Base-by-base conservation (phyloP, 2,797 vertebrate genomes). In the Argentina silus region DNA sequence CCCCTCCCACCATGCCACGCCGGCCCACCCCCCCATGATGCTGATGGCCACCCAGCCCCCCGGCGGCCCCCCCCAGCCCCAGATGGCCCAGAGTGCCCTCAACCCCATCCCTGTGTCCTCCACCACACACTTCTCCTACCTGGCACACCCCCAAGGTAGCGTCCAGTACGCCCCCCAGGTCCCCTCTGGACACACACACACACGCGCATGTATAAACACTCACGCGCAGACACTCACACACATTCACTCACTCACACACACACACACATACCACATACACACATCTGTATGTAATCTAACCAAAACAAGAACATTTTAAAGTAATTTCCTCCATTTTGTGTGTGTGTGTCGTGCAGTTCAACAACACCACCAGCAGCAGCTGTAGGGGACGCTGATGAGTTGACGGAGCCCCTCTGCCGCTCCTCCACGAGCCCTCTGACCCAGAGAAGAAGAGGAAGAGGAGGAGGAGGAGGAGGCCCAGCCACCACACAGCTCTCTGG, bases 281-380 rank as follows among this genome's bases (percentile, higher is more conserved):
- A 14, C 48, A 21, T 7, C 27, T 43, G n/a, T 42, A 6, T n/a
- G 43, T 50, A 15, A 12, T 23, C 44, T 17, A 9, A 23, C 11
- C 15, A n/a, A 8, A 11, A 69, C 47, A 23, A 19, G 14, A 17
- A 0, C 3, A 56, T 44, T n/a, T 66, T 19, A 53, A 50, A n/a
- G n/a, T 66, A 43, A 61, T 70, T 70, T 71, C 63, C 69, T 79
- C 76, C 78, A 27, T 76, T 78, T 77, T 64, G 8, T 65, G 17
- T 64, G 86, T 87, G 80, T 86, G 79, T 91, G 85, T 78, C 91
- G n/a, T 92, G 78, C 94, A 99, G 97, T 98, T 93, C 97, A 98
- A 95, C 92, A 95, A 93, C 97, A 98, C 91, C 98, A 99, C 93
- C 98, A 98, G 94, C 98, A 98, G 94, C 97, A 99, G 95, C 94